Evolutionary conservation across 2,888 invertebrate species (phyloP), one percentile per base, ranked within the genome.

Genomic region (Bhutanitis thaidina): DNA sequence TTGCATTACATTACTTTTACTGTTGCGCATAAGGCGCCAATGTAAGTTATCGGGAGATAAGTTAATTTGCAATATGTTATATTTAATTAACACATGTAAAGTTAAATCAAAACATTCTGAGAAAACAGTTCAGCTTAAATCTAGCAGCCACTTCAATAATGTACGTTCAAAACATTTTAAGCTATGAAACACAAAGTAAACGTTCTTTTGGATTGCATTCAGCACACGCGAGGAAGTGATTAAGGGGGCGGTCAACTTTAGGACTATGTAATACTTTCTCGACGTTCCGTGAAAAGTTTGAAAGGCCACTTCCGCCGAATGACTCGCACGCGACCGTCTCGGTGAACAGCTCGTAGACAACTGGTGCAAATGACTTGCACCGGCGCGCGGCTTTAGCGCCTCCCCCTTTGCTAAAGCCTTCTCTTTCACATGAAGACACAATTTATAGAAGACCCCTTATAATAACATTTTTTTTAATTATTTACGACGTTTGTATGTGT

Each of bases 251-350:
- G 64, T 71, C 68, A 74, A 73, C 71, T 75, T 70, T 59, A 58
- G 66, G 71, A 71, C 60, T 62, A 61, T 65, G 59, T 65, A 72
- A 71, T 79, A 74, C 72, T 74, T 79, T 77, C 68, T 67, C 74
- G 76, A 75, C 74, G 72, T 74, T 63, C 77, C 88, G 88, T 77
- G 77, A 87, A 88, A 88, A 88, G 88, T 88, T 88, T 86, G 64
- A 62, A 62, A 62, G 69, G 69, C 62, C 61, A 57, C 56, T 62
- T 65, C 57, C 52, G 52, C 43, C 29, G n/a, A 15, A 50, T 51
- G 57, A 52, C 43, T 35, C 30, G 62, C 64, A 63, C 72, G 61
- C 83, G 71, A 71, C 86, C 76, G 62, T 53, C 58, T 53, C 53
- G 57, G 54, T 41, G 65, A 65, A 59, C 62, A 68, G 61, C 69